Evolutionary conservation across 2,888 invertebrate genomes (phyloP), one percentile per base, ranked within the genome.

Genomic region (Luperina nickerlii): DNA sequence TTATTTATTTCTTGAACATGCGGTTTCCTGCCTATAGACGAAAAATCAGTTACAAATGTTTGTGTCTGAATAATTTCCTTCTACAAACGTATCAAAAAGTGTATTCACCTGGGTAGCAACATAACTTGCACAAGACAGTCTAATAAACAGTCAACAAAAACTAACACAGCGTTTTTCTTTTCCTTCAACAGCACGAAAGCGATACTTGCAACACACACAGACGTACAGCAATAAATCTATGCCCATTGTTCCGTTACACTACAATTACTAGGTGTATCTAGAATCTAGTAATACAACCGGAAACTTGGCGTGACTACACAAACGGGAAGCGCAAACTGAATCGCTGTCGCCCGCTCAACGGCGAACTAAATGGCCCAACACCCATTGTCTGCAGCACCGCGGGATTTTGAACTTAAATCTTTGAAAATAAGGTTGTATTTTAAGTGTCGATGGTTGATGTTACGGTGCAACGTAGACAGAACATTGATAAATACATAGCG

Each of bases 401-500:
- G 15, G 32, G 38, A 85, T 27, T 83, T 79, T 79, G 1, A n/a
- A 82, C 83, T 54, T 81, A 24, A 0, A 0, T 0, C 0, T 0
- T 0, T 0, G 9, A 18, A 18, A 1, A 0, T 73, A 83, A 76
- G 60, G 70, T 80, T 66, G 0, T 63, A 71, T 79, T 84, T 82
- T 9, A 7, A 2, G 4, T 51, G 13, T 7, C 0, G 3, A 9
- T 1, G 5, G 18, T 60, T 65, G 15, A 71, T 71, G 70, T 78
- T 79, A 76, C 74, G 85, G 78, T 89, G 87, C 86, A 88, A 70
- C 82, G 76, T 63, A 82, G 81, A 83, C 72, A 80, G 76, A 85
- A 88, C 88, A 84, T 86, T 90, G 90, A 90, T 89, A 90, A 90
- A 90, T 90, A 86, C 82, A 82, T 38, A 66, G 78, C 76, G 86